Percentiles rank a stretch among this genome's conserved stretches.
Conservation (phyloP, 2,888 invertebrate genomes). For the Trachelus tabidus region DNA sequence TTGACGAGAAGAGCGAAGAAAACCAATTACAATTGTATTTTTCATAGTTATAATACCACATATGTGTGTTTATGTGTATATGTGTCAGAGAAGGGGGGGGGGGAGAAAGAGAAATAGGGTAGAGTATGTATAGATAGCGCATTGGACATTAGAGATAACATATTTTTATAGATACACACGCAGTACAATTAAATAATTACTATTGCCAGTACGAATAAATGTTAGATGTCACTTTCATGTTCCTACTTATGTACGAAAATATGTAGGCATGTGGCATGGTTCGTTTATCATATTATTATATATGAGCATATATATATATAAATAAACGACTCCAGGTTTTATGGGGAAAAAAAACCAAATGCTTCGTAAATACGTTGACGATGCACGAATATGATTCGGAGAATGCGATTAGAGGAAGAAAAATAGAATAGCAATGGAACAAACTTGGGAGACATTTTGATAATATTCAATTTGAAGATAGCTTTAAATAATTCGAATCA, state of each 20-base stretch:
- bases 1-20: constrained; percentile 44
- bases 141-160: constrained; percentile 1
- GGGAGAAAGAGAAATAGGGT: not conserved
- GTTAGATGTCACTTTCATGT: constrained; percentile 31
- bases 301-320: constrained; percentile 16
- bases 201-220: constrained; percentile 35
- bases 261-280: constrained; percentile 8
- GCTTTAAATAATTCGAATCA: too few relatives aligned
- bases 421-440: too few relatives aligned
- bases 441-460: too few relatives aligned
- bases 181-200: constrained; percentile 33
- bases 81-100: not conserved
- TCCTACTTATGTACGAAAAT: constrained; percentile 21
- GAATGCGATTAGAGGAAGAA: too few relatives aligned
- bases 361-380: not conserved
- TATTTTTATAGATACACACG: constrained; percentile 35
- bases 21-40: constrained; percentile 46
- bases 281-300: constrained; percentile 3
- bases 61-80: constrained; percentile 18
- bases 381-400: not conserved
- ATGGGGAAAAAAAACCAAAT: constrained; percentile 13
- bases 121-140: constrained; percentile 25
- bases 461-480: too few relatives aligned
- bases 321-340: constrained; percentile 30
- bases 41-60: constrained; percentile 39